Conservation (phyloP, 2,888 invertebrate genomes). For the Acanthosepion lycidas region DNA sequence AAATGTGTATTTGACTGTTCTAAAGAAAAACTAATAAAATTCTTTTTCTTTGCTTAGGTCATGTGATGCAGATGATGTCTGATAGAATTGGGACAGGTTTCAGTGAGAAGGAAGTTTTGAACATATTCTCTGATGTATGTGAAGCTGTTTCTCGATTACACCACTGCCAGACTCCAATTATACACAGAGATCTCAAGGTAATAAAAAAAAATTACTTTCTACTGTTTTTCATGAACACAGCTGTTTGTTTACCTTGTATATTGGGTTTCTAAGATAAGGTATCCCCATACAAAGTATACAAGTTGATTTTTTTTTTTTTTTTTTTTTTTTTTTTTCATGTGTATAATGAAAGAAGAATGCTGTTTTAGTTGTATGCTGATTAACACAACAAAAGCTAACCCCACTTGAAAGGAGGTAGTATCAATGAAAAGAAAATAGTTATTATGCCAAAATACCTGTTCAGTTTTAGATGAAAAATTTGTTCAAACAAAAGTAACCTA, state of each 20-base stretch:
- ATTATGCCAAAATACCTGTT: neutral
- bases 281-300: too few relatives aligned
- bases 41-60: slow-evolving; percentile 73
- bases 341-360: neutral
- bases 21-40: too few relatives aligned
- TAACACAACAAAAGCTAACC: neutral
- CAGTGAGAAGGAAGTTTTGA: slow-evolving; percentile 80
- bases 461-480: neutral
- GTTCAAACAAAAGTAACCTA: neutral
- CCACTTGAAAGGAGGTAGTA: neutral
- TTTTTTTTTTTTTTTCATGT: neutral
- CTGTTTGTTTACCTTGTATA: neutral
- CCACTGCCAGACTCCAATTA: slow-evolving; percentile 93
- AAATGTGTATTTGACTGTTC: too few relatives aligned
- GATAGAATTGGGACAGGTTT: slow-evolving; percentile 77
- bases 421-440: neutral
- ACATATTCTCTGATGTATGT: slow-evolving; percentile 92
- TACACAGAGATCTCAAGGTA: slow-evolving; percentile 92
- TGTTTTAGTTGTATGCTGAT: neutral
- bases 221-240: neutral
- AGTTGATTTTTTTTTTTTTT: neutral
- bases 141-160: slow-evolving; percentile 92
- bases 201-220: slow-evolving; percentile 50
- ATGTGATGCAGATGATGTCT: slow-evolving; percentile 91
- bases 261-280: neutral